phyloP scores from a whole-genome alignment of 2,797 vertebrate species.

The Emydoidea blandingii region DNA sequence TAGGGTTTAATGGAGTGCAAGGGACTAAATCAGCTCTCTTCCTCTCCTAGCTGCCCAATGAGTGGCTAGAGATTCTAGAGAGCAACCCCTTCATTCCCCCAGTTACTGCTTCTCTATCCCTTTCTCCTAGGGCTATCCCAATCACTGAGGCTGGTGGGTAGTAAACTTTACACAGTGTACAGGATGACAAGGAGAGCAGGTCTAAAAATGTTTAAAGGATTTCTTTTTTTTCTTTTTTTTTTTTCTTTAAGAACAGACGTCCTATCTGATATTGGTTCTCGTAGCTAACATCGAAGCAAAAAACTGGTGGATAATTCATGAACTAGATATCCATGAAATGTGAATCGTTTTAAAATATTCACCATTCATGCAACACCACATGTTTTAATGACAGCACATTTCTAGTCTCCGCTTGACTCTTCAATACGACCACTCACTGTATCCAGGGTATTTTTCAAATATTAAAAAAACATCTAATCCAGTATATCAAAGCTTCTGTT shows the following conservation, averaged over 20 bases:
- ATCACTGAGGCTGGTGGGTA: neutral
- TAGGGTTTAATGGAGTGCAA: neutral
- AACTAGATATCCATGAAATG: slow-evolving; percentile 30
- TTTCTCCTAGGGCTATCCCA: neutral
- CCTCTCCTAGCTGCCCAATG: neutral
- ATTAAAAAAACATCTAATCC: slow-evolving; percentile 9
- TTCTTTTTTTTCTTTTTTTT: neutral
- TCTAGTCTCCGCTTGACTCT: neutral
- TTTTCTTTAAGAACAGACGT: slow-evolving; percentile 4
- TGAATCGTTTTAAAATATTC: slow-evolving; percentile 33
- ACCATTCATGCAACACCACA: neutral
- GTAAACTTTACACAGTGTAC: neutral
- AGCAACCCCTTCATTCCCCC: neutral
- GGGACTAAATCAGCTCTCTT: neutral
- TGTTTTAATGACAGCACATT: slow-evolving; percentile 41
- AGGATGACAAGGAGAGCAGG: neutral
- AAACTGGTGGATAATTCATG: slow-evolving; percentile 3
- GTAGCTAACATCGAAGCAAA: slow-evolving; percentile 18
- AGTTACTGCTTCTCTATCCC: neutral
- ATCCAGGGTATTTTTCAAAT: slow-evolving; percentile 25
- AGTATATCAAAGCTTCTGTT: slow-evolving; percentile 25
- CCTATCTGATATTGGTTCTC: neutral
- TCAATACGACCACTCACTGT: neutral
- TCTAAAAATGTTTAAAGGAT: neutral
- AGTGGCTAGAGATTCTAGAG: neutral